Base-by-base conservation (phyloP, 2,797 vertebrate species). In the Notamacropus eugenii region DNA sequence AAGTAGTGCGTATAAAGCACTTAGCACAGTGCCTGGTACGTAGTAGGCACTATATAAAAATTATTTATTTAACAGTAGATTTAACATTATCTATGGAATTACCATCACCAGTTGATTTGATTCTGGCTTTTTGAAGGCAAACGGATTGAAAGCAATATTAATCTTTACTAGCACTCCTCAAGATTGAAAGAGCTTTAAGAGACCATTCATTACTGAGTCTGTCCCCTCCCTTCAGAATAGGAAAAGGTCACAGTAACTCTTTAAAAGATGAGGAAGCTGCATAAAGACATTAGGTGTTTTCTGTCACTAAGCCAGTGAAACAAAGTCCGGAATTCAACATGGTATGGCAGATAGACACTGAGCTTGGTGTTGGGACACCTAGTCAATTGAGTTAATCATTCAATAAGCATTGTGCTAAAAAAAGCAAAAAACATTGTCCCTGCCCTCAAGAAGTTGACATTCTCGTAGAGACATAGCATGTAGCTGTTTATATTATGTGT, bases 201-300 rank as follows among this genome's bases (percentile, higher is more conserved):
- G 34, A 54, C 59, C 14, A 55, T 92, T 91, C 14, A n/a, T 93
- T 90, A 40, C 16, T 74, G 94, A 52, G 5, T 12, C 24, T 58
- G 13, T 92, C 5, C 95, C 24, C n/a, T 40, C 67, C 22, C 67
- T 93, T 67, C 10, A 90, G 22, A 96, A 46, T 91, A 3, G 55
- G 31, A 31, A 28, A 82, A 52, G 29, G 56, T 94, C 1, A 50
- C 93, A 10, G 59, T 93, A 94, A 8, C 46, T 93, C 6, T 29
- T 19, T 67, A 91, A 58, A 22, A 40, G 34, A 82, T 34, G 90
- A n/a, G 27, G 91, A 94, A 97, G 55, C 50, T 91, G 13, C n/a
- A 34, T 28, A 90, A 24, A 90, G 87, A 94, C 3, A 93, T 95
- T 54, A 1, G 22, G 24, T 95, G 13, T 92, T 95, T 96, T 96